Conservation (phyloP, 2,113 vertebrate species). For the Xenopus laevis region DNA sequence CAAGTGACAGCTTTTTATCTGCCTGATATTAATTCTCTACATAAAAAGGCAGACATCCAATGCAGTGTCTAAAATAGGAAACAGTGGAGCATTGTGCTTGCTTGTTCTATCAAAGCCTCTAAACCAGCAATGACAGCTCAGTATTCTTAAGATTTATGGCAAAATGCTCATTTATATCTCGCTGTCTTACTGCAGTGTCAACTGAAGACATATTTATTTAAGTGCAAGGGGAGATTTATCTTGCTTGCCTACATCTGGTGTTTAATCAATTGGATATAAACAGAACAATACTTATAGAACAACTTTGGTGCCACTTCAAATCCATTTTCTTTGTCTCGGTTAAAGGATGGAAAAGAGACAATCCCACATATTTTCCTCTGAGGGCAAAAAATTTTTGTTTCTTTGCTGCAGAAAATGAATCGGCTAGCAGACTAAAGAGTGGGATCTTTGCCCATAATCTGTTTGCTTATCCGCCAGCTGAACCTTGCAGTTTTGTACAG, state of each 20-base stretch:
- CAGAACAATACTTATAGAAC: constrained; percentile 32
- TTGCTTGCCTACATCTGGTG: constrained; percentile 33
- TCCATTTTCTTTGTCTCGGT: constrained; percentile 31
- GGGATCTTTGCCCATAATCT: constrained; percentile 7
- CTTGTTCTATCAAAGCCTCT: constrained; percentile 30
- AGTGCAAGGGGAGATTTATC: constrained; percentile 31
- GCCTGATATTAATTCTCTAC: background rate
- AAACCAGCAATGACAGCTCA: constrained; percentile 37
- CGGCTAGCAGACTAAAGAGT: background rate
- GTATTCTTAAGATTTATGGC: constrained; percentile 39
- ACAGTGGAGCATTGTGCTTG: constrained; percentile 9
- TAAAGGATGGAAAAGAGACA: constrained; percentile 16
- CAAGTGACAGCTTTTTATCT: constrained; percentile 6
- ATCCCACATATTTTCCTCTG: background rate
- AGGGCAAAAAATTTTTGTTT: constrained; percentile 1
- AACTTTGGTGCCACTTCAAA: constrained; percentile 37
- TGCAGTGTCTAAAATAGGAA: background rate
- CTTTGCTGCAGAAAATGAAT: background rate
- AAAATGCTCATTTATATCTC: constrained; percentile 37
- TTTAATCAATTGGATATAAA: constrained; percentile 45
- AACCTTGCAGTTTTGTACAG: too few relatives aligned
- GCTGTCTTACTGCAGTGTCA: constrained; percentile 34
- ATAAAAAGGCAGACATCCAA: background rate
- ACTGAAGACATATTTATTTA: constrained; percentile 36
- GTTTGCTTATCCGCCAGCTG: background rate